Base-by-base conservation (phyloP, 2,113 vertebrate genomes). In the Phalacrocorax aristotelis region DNA sequence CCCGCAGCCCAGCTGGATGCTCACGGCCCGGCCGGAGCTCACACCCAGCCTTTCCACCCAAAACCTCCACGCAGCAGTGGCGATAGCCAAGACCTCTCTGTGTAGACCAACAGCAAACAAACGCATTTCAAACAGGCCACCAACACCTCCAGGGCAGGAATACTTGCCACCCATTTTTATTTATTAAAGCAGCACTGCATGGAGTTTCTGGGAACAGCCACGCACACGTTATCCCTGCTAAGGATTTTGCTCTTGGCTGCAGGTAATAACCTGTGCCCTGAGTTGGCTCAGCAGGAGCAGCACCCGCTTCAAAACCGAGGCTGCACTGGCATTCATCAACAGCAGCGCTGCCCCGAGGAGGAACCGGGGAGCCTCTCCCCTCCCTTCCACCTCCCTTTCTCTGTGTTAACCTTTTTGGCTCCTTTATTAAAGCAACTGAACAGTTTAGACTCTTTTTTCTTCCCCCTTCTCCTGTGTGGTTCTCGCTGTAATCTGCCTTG, bases 371-470 rank as follows among this genome's bases (percentile, higher is more conserved):
- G 85, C 30, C 68, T 69, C 91, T 58, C 44, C 65, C 87, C 72
- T 69, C 34, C 65, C 36, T 38, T 26, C 48, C n/a, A 11, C 36
- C 57, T 13, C 77, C 81, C 40, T 3, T 22, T 5, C 34, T 49
- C 69, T 9, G 14, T 9, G 13, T 44, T 77, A 52, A 60, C 94
- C 77, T 91, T 89, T 66, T 46, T 78, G 80, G 87, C 87, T 93
- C 86, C 74, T 87, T 95, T 87, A 96, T 94, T 95, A 90, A 93
- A 96, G 95, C 93, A 94, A 83, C 92, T 4, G 14, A 87, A 74
- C 91, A 87, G 78, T 97, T 97, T 91, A 95, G 86, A 90, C 9
- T 17, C 9, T 32, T 27, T 8, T 42, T 54, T 42, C 8, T 17
- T 14, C 51, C 38, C 26, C 38, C 23, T 81, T 75, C 76, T 77